phyloP scores from a whole-genome alignment of 2,888 invertebrate species.

The Meloe dianella region DNA sequence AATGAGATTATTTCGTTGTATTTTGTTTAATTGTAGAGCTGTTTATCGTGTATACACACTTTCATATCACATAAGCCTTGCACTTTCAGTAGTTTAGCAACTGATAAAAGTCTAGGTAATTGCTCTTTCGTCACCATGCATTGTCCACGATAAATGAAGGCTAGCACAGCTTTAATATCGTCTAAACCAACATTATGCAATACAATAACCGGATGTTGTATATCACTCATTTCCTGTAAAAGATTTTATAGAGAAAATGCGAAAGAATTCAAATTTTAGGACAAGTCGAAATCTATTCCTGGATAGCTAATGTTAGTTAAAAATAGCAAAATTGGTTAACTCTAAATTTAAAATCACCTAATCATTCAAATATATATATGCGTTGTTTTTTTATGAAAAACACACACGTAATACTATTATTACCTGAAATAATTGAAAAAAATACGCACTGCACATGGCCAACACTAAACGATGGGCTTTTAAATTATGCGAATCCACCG shows the following conservation, averaged over 20 bases:
- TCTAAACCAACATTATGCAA: constrained; percentile 73
- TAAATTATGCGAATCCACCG: constrained; percentile 82
- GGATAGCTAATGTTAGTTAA: constrained; percentile 19
- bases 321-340: constrained; percentile 23
- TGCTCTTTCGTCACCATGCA: constrained; percentile 83
- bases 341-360: constrained; percentile 5
- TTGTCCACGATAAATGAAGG: constrained; percentile 89
- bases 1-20: constrained; percentile 19
- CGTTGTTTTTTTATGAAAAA: constrained; percentile 52
- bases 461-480: constrained; percentile 85
- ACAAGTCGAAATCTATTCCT: constrained; percentile 10
- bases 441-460: constrained; percentile 90
- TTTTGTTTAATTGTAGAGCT: too few species aligned
- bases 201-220: constrained; percentile 75
- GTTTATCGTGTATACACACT: constrained; percentile 61
- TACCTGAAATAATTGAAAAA: constrained; percentile 86
- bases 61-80: constrained; percentile 83
- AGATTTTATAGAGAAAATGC: constrained; percentile 29
- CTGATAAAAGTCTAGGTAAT: constrained; percentile 75
- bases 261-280: constrained; percentile 34
- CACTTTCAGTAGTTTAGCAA: constrained; percentile 81
- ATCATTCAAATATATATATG: background rate
- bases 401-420: constrained; percentile 56
- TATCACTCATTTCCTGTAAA: constrained; percentile 69
- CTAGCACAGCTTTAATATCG: constrained; percentile 77